Percentiles rank a stretch among this genome's conserved stretches.
These are phyloP conservation scores for Aplocera efformata DNA, from an alignment of 2,888 invertebrate species.

Conservation along the genomic window DNA sequence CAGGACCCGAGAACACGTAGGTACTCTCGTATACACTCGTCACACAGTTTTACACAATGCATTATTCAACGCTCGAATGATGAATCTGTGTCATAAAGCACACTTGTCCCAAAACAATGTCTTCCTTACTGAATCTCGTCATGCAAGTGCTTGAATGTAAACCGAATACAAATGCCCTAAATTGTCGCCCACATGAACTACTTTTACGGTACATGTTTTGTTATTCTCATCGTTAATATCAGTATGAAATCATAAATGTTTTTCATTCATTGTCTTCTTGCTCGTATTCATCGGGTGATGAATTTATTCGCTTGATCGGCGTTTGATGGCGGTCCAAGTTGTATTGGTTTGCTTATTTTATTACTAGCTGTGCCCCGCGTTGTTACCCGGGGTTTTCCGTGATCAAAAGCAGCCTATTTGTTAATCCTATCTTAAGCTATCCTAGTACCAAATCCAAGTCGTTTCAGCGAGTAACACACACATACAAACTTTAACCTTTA, in stretches of 20 bases:
- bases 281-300: not conserved
- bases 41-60: not conserved
- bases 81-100: slow-evolving; percentile 1
- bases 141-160: slow-evolving; percentile 25
- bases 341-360: too few species aligned
- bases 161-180: slow-evolving; percentile 32
- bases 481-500: too few species aligned
- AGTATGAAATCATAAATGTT: slow-evolving; percentile 12
- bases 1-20: too few species aligned
- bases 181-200: slow-evolving; percentile 17
- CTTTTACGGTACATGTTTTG: slow-evolving; percentile 25
- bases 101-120: slow-evolving; percentile 8
- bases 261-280: not conserved
- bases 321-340: not conserved
- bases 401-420: too few species aligned
- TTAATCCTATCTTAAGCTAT: too few species aligned
- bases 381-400: too few species aligned
- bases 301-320: not conserved
- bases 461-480: too few species aligned
- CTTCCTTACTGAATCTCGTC: slow-evolving; percentile 28
- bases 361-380: too few species aligned
- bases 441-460: too few species aligned
- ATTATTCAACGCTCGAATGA: not conserved
- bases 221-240: slow-evolving; percentile 17
- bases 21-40: too few species aligned